Base-by-base conservation (phyloP, 2,113 vertebrate species). In the Carassius auratus region DNA sequence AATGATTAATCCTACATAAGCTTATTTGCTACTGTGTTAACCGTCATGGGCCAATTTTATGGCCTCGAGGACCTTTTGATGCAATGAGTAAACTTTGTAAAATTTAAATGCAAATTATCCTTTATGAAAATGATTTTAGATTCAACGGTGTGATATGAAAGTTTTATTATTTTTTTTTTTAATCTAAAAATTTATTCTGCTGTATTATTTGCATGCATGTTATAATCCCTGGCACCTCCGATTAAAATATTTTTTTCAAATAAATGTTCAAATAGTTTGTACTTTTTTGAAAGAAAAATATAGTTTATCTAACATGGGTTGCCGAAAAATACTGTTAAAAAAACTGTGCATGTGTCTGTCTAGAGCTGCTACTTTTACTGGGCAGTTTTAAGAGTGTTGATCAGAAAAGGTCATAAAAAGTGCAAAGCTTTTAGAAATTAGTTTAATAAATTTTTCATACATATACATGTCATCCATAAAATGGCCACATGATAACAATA, bases 141-240 rank as follows among this genome's bases (percentile, higher is more conserved):
- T 38, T 80, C 36, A 38, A 62, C 12, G n/a, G 62, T 62, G 30
- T 21, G 45, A 75, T 42, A 75, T 1, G 8, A 52, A 52, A 52
- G 13, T 61, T 21, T 30, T 30, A 5, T 33, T 81, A 30, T 30
- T 30, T 1, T 30, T 30, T 79, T n/a, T 45, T 48, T 48, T 48
- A 3, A 45, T n/a, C 57, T 81, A 45, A 33, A 78, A 62, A 30
- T 8, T 21, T 2, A 50, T 50, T 66, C n/a, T 48, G 26, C 78
- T 81, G n/a, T 82, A 36, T 81, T 48, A 8, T n/a, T 82, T 82
- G 26, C 12, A 66, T 82, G 7, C 12, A 81, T 19, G 10, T 82
- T 55, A n/a, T 48, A 2, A 48, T 12, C 45, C 45, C 45, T 71
- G 64, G 80, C 64, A 69, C 64, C 80, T 82, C 23, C 14, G 30